Conservation (phyloP, 2,888 invertebrate genomes). For the Caenorhabditis japonica region DNA sequence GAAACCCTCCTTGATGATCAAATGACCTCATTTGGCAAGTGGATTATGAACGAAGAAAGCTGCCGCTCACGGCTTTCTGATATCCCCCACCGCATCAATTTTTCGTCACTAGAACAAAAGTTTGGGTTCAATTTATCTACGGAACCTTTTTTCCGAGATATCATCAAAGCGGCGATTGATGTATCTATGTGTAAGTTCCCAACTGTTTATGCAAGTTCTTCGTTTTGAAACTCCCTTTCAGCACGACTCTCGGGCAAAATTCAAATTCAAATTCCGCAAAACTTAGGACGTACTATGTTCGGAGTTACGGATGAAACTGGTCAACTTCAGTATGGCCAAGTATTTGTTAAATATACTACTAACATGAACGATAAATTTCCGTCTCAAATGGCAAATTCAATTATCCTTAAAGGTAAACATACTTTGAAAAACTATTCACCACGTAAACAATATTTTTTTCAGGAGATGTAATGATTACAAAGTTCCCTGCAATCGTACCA, state of each 20-base stretch:
- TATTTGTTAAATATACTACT: slow-evolving; percentile 69
- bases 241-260: slow-evolving; percentile 29
- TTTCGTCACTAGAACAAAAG: slow-evolving; percentile 35
- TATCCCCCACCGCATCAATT: slow-evolving; percentile 56
- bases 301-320: slow-evolving; percentile 74
- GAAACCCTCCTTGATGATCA: slow-evolving; percentile 69
- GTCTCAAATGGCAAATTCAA: background rate
- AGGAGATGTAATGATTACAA: slow-evolving; percentile 78
- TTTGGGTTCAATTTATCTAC: slow-evolving; percentile 54
- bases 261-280: slow-evolving; percentile 57
- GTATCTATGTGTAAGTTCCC: slow-evolving; percentile 44
- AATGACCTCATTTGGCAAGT: slow-evolving; percentile 53
- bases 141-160: slow-evolving; percentile 73
- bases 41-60: slow-evolving; percentile 62
- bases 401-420: slow-evolving; percentile 5
- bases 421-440: slow-evolving; percentile 6
- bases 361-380: slow-evolving; percentile 49
- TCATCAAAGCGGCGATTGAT: slow-evolving; percentile 63
- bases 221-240: background rate
- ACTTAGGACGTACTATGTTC: slow-evolving; percentile 67
- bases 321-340: slow-evolving; percentile 68
- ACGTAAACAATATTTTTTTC: background rate
- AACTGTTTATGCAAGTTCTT: slow-evolving; percentile 22
- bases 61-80: slow-evolving; percentile 58
- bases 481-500: slow-evolving; percentile 78